These are phyloP conservation scores for Heterotis niloticus DNA, from an alignment of 2,113 vertebrate species.

Conservation along the genomic window DNA sequence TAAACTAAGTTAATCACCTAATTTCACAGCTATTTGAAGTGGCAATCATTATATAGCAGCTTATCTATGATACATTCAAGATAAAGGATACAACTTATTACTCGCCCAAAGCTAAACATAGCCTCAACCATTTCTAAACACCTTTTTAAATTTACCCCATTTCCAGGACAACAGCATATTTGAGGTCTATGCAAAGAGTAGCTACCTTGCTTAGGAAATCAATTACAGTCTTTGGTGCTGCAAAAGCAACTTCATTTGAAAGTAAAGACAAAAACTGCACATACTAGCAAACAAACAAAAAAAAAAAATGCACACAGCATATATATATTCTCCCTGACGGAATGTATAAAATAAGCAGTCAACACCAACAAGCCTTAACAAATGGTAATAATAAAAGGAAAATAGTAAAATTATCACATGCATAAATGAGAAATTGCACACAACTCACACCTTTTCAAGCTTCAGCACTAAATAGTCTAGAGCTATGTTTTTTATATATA, in stretches of 20 bases:
- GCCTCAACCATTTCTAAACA: conserved; percentile 80
- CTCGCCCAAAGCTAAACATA: conserved; percentile 94
- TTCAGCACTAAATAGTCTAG: conserved; percentile 95
- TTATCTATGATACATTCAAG: conserved; percentile 99
- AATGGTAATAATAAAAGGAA: conserved; percentile 82
- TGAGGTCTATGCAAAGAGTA: conserved; percentile 94
- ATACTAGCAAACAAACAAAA: conserved; percentile 62
- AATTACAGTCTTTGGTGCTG: conserved; percentile 99
- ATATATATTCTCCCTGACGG: conserved; percentile 92
- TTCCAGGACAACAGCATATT: conserved; percentile 87
- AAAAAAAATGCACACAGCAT: conserved; percentile 64
- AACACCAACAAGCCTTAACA: conserved; percentile 85
- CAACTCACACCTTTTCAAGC: conserved; percentile 97
- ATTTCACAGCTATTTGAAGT: conserved; percentile 99
- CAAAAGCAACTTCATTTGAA: conserved; percentile 94
- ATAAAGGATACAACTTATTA: conserved; percentile 99
- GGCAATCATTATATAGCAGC: conserved; percentile 99
- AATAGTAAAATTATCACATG: conserved; percentile 85
- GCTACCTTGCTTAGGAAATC: conserved; percentile 96
- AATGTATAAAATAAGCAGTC: conserved; percentile 99
- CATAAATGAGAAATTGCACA: conserved; percentile 99
- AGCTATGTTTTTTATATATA: conserved; percentile 73
- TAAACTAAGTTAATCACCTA: conserved; percentile 93
- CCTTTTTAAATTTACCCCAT: conserved; percentile 72
- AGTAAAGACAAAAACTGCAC: conserved; percentile 67